phyloP scores from a whole-genome alignment of 2,888 invertebrate species.

The Apamea monoglypha region DNA sequence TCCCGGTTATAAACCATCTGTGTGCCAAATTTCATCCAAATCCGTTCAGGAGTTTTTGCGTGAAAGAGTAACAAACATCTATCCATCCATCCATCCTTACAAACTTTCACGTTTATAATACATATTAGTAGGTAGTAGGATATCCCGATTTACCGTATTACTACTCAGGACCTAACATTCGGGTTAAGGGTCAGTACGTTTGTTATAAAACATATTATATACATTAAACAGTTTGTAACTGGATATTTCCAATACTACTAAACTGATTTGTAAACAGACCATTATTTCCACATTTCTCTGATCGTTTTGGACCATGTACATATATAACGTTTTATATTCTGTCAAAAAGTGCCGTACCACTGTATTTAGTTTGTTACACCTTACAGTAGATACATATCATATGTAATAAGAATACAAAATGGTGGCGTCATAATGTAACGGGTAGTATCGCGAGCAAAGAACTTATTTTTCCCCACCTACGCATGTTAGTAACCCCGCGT shows the following conservation, averaged over 20 bases:
- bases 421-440: constrained; percentile 63
- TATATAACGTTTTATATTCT: background rate
- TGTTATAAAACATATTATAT: background rate
- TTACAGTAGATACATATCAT: constrained; percentile 12
- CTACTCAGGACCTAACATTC: background rate
- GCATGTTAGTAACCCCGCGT: constrained; percentile 63
- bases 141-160: background rate
- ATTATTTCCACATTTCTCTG: background rate
- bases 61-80: too few species aligned
- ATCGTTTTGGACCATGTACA: background rate
- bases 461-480: constrained; percentile 60
- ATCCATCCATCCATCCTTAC: too few species aligned
- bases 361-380: background rate
- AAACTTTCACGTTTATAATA: too few species aligned
- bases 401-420: constrained; percentile 40
- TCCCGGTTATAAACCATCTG: too few species aligned
- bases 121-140: too few species aligned
- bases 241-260: background rate
- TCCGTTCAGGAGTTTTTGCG: too few species aligned
- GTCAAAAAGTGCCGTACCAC: background rate
- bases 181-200: background rate
- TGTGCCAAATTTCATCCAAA: too few species aligned
- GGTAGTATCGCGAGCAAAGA: constrained; percentile 53
- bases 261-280: background rate
- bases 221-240: background rate